Percentiles rank a stretch among this genome's conserved stretches.
Conservation (phyloP, 1,140 invertebrate genomes). For the Pseudoatta argentina region DNA sequence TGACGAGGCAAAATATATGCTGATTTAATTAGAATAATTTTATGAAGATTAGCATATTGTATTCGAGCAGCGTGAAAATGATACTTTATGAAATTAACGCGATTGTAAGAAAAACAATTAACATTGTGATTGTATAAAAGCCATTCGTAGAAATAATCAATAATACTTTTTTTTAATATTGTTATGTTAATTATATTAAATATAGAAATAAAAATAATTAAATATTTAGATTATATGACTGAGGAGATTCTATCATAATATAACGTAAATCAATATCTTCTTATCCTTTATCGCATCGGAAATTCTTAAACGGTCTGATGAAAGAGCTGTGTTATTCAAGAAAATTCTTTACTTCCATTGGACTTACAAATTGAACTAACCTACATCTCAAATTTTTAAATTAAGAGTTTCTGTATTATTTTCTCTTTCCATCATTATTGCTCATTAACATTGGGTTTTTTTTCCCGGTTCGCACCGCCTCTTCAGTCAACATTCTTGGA, state of each 20-base stretch:
- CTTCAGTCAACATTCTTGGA: constrained; percentile 16
- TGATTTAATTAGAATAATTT: constrained; percentile 56
- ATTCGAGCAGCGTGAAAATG: neutral
- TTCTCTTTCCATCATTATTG: constrained; percentile 23
- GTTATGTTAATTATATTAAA: neutral
- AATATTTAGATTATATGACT: constrained; percentile 9
- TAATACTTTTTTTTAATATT: neutral
- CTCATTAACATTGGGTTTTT: constrained; percentile 8
- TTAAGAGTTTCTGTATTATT: constrained; percentile 59
- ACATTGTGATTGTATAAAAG: neutral
- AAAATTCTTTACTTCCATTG: constrained; percentile 39
- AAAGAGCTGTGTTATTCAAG: constrained; percentile 51
- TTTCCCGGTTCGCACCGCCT: neutral
- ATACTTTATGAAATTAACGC: constrained; percentile 2
- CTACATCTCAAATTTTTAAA: constrained; percentile 62
- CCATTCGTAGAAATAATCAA: neutral
- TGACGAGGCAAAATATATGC: neutral
- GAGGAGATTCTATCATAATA: constrained; percentile 39
- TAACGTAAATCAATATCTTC: constrained; percentile 6
- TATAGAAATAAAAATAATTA: neutral
- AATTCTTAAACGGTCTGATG: constrained; percentile 9
- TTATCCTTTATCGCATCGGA: constrained; percentile 11
- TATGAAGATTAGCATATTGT: constrained; percentile 3
- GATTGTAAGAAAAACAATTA: constrained; percentile 6
- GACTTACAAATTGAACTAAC: constrained; percentile 51